phyloP scores from a whole-genome alignment of 1,140 invertebrate species.

The Scaptomyza hsui region DNA sequence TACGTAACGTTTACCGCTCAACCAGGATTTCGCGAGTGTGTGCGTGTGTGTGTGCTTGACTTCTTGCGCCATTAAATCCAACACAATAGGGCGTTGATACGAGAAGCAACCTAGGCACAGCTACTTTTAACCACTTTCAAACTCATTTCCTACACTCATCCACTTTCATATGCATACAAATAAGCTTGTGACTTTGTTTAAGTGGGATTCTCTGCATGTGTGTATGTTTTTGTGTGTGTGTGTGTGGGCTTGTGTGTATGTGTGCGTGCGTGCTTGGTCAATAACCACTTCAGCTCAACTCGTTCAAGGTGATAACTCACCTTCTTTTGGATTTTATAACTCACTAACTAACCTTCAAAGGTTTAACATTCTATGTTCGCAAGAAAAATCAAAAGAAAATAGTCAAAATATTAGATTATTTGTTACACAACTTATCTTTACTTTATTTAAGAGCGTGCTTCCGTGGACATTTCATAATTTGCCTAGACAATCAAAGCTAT shows the following conservation, averaged over 20 bases:
- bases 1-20: slow-evolving; percentile 62
- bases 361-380: not conserved
- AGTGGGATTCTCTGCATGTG: not conserved
- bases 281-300: slow-evolving; percentile 46
- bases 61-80: slow-evolving; percentile 78
- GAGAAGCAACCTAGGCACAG: slow-evolving; percentile 50
- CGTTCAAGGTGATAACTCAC: slow-evolving; percentile 24
- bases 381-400: not conserved
- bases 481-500: too few species aligned
- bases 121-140: slow-evolving; percentile 77
- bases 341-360: too few species aligned
- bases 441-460: too few species aligned
- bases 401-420: not conserved
- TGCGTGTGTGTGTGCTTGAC: slow-evolving; percentile 49
- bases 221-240: slow-evolving; percentile 21
- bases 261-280: slow-evolving; percentile 40
- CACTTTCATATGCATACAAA: slow-evolving; percentile 68
- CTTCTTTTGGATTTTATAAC: slow-evolving; percentile 29
- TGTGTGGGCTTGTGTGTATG: slow-evolving; percentile 25
- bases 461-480: not conserved
- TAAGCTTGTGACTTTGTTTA: slow-evolving; percentile 16
- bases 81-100: slow-evolving; percentile 62
- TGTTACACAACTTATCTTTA: too few species aligned
- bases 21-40: slow-evolving; percentile 46
- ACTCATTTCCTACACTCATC: slow-evolving; percentile 76